Percentiles rank a stretch among this genome's conserved stretches.
Evolutionary conservation across 2,797 vertebrate genomes (phyloP).

Genomic region (Chrysocyon brachyurus): DNA sequence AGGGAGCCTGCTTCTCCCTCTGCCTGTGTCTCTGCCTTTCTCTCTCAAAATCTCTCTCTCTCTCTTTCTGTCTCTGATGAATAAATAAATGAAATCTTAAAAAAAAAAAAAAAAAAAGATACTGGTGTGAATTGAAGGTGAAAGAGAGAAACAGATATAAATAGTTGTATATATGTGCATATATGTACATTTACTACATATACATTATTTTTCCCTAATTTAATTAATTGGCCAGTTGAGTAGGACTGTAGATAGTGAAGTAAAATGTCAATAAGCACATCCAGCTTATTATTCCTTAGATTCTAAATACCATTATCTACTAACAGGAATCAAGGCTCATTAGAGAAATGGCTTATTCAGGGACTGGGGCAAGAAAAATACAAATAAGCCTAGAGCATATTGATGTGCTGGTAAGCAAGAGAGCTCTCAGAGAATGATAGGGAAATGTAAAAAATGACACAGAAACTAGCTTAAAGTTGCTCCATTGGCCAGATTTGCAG

Average conservation of each 20-base stretch:
- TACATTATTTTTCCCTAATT: not conserved
- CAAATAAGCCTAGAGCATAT: not conserved
- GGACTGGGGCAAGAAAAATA: not conserved
- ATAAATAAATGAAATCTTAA: no score
- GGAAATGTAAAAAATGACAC: not conserved
- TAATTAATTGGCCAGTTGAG: not conserved
- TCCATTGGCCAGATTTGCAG: not conserved
- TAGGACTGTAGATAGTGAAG: not conserved
- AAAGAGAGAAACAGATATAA: not conserved
- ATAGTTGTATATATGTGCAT: not conserved
- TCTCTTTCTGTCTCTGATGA: no score
- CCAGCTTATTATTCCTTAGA: not conserved
- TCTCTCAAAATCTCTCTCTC: no score
- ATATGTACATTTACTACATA: fast-evolving
- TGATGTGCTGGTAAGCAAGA: not conserved
- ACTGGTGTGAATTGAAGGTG: not conserved
- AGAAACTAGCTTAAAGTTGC: not conserved
- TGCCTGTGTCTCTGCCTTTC: no score
- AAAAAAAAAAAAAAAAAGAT: no score
- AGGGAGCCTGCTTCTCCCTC: no score
- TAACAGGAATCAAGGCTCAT: not conserved
- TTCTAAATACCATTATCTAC: not conserved
- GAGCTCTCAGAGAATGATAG: not conserved
- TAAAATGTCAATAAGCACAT: not conserved
- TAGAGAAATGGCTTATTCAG: not conserved